Evolutionary conservation across 2,113 vertebrate genomes (phyloP), one percentile per base, ranked within the genome.

Genomic region (Phodopus roborovskii): DNA sequence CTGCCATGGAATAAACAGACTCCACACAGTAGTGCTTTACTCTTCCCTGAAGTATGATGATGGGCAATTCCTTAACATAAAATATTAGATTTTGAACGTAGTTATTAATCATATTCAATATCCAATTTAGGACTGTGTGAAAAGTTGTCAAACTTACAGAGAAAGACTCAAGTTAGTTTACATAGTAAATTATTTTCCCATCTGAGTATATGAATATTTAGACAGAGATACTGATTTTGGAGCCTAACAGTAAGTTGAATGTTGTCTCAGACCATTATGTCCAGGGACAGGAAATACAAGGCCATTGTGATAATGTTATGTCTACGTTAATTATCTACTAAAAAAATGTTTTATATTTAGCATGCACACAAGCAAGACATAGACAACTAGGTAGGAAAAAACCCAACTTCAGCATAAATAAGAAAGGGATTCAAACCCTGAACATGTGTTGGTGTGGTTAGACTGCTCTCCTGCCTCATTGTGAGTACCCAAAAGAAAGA

Each of bases 171-270:
- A 95, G 62, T 94, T 92, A 70, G 91, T 86, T 97, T 95, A 94
- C 68, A 94, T 48, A 86, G 8, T 91, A 96, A 96, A 95, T 97
- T 97, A 95, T 94, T 97, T 96, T 86, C 90, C 78, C 88, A 92
- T 96, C 56, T 79, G 66, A 86, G 39, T 89, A 15, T 58, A 87
- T 92, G 71, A 93, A 88, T 90, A 95, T 94, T 96, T 82, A 68
- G 83, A 96, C 33, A 87, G 45, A 90, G 36, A 92, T 68, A 82
- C 39, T 95, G 73, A 60, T 95, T 94, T 42, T 86, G 53, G 86
- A 97, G 7, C 33, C 48, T 95, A 91, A 92, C 56, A 94, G 78
- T 93, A 96, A 95, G 60, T 66, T 93, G 64, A 79, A 85, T 39
- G 45, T 64, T 92, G 68, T 3, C 53, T 93, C 11, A 82, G 88